A percentile compares a stretch with the other conserved stretches of the same genome.
These are phyloP conservation scores for Villa cingulata DNA, from an alignment of 2,888 invertebrate species.

Conservation along the genomic window DNA sequence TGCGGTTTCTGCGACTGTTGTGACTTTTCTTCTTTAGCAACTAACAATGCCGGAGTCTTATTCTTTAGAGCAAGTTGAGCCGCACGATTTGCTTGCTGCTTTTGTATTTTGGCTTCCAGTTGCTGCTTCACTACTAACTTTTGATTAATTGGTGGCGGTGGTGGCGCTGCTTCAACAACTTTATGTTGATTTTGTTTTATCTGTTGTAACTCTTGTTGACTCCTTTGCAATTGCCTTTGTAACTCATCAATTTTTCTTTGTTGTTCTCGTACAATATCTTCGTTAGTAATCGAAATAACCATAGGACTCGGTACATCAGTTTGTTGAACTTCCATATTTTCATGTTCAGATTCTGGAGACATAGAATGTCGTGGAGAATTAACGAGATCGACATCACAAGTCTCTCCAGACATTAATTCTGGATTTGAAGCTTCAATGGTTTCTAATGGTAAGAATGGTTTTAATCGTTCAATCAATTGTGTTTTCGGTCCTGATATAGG, in stretches of 20 bases:
- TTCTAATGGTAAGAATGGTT: conserved; percentile 47
- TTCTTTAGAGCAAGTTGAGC: conserved; percentile 19
- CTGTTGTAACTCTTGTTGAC: conserved; percentile 61
- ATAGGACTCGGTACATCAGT: conserved; percentile 29
- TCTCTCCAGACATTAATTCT: conserved; percentile 28
- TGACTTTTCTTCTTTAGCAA: conserved; percentile 39
- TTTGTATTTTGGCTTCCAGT: conserved; percentile 57
- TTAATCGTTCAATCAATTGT: conserved; percentile 81
- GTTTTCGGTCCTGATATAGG: conserved; percentile 95
- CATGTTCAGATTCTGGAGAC: conserved; percentile 25
- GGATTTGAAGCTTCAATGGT: conserved; percentile 39
- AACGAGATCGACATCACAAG: conserved; percentile 27
- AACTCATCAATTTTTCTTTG: conserved; percentile 77
- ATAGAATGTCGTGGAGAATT: conserved; percentile 23
- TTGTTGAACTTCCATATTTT: conserved; percentile 35
- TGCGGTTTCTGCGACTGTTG: conserved; percentile 32
- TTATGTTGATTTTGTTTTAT: conserved; percentile 44
- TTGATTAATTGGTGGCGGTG: conserved; percentile 28
- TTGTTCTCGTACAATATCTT: conserved; percentile 71
- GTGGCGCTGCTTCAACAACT: conserved; percentile 20
- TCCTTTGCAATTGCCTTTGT: conserved; percentile 65
- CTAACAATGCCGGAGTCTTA: conserved; percentile 41
- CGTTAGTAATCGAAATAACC: conserved; percentile 37
- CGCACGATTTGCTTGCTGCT: conserved; percentile 27
- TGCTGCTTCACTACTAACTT: conserved; percentile 48